Evolutionary conservation across 1,140 invertebrate genomes (phyloP), one percentile per base, ranked within the genome.

Genomic region (Drosophila baimaii): DNA sequence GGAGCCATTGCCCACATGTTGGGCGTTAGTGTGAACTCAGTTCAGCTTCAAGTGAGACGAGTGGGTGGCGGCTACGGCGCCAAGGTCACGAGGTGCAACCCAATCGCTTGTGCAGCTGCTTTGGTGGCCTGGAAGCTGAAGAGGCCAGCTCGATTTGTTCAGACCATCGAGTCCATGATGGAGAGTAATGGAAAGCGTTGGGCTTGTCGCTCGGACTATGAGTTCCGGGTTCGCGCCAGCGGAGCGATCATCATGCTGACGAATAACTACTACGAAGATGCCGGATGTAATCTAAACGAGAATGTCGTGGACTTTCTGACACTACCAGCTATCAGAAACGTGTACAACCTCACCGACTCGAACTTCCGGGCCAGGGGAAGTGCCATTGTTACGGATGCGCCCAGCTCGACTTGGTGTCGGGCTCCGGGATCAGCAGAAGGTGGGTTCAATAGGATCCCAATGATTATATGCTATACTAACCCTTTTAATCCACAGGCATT

Each of bases 1-100:
- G 83, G 92, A 15, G 92, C 93, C 2, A 93, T 96, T 21, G 93
- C 95, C 0, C 86, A 93, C 9, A 92, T 94, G 66, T 92, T 97
- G 7, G 77, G 85, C 12, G 79, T 93, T 6, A 85, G 81, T 9
- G 90, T 92, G 47, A 93, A 92, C 88, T 95, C 94, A 19, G 93
- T 96, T 15, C 93, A 95, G 37, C 77, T 96, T 1, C 91, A 93
- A 70, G 93, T 96, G 0, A 93, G 94, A 47, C 92, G 96, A 27
- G 44, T 96, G 0, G 96, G 96, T 0, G 96, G 96, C 23, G 95
- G 91, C 2, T 97, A 96, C 72, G 96, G 95, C 1, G 93, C 93
- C 15, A 95, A 96, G 91, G 93, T 95, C 19, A 93, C 94, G 2
- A 93, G 95, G 15, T 81, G 93, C 7, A 91, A 91, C 1, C 92